phyloP scores from a whole-genome alignment of 1,140 invertebrate species.

The Cotesia vestalis region DNA sequence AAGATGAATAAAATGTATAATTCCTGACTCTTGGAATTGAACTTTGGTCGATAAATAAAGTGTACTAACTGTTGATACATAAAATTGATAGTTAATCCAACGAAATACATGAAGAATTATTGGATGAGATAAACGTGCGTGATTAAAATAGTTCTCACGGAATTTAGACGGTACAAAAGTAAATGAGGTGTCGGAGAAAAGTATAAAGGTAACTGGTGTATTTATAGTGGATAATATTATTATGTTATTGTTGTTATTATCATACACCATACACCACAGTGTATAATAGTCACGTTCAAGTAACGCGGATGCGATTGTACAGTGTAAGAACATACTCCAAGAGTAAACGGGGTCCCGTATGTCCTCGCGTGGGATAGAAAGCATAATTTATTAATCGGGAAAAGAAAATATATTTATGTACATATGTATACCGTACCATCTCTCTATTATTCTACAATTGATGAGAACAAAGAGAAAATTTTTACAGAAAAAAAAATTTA shows the following conservation, averaged over 20 bases:
- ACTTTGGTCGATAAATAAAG: too few species aligned
- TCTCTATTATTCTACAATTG: neutral
- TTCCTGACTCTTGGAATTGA: too few species aligned
- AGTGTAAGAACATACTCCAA: neutral
- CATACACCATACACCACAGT: neutral
- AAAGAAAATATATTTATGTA: slow-evolving; percentile 29
- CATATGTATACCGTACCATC: neutral
- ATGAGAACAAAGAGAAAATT: slow-evolving; percentile 6
- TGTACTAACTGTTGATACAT: too few species aligned
- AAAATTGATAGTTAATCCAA: too few species aligned
- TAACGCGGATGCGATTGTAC: slow-evolving; percentile 36
- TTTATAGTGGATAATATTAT: neutral
- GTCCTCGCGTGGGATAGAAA: slow-evolving; percentile 40
- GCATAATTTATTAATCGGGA: slow-evolving; percentile 41
- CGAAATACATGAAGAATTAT: too few species aligned
- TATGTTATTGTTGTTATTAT: neutral
- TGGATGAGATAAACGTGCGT: too few species aligned
- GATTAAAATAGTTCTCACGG: too few species aligned
- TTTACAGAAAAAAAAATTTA: slow-evolving; percentile 5
- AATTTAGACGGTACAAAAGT: too few species aligned
- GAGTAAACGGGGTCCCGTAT: slow-evolving; percentile 28
- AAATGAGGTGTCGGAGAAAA: too few species aligned
- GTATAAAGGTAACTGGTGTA: neutral
- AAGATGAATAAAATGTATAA: too few species aligned
- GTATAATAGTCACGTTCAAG: slow-evolving; percentile 36